These are phyloP conservation scores for Neoitamus cyanurus DNA, from an alignment of 2,888 invertebrate genomes.

Conservation along the genomic window DNA sequence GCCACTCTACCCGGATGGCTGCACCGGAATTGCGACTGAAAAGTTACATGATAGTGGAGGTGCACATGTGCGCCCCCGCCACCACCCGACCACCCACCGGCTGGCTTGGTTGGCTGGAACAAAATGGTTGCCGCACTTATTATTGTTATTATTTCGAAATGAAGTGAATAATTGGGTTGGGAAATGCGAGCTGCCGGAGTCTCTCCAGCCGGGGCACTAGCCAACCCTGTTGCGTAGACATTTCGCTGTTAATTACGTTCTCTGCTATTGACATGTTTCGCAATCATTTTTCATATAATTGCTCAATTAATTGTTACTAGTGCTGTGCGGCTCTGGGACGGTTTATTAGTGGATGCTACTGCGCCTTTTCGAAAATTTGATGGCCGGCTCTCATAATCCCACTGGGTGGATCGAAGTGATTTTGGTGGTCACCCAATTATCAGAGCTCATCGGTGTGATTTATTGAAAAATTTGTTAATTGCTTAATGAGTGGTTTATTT, in stretches of 20 bases:
- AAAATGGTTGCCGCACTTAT: slow-evolving; percentile 39
- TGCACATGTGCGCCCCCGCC: not conserved
- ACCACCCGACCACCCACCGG: not conserved
- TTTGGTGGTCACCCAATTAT: slow-evolving; percentile 12
- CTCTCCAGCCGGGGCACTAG: not conserved
- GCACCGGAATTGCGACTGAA: not conserved
- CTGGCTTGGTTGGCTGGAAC: not conserved
- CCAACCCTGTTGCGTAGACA: not conserved
- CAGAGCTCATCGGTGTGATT: not conserved
- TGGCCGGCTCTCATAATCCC: not conserved
- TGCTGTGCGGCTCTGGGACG: not conserved
- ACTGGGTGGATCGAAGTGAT: not conserved
- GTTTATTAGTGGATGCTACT: not conserved
- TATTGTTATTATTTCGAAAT: slow-evolving; percentile 33
- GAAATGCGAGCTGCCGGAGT: slow-evolving; percentile 11
- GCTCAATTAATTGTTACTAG: slow-evolving; percentile 36
- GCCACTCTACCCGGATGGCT: not conserved
- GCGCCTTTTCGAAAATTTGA: not conserved
- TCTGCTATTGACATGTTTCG: slow-evolving; percentile 31
- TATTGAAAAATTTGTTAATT: not conserved
- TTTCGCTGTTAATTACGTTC: slow-evolving; percentile 27
- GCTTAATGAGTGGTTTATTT: not conserved
- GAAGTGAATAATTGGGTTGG: slow-evolving; percentile 42
- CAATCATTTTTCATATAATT: not conserved
- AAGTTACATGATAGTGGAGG: not conserved